A percentile compares a stretch with the other conserved stretches of the same genome.
These are phyloP conservation scores for Furcifer pardalis DNA, from an alignment of 2,797 vertebrate species.

Conservation along the genomic window DNA sequence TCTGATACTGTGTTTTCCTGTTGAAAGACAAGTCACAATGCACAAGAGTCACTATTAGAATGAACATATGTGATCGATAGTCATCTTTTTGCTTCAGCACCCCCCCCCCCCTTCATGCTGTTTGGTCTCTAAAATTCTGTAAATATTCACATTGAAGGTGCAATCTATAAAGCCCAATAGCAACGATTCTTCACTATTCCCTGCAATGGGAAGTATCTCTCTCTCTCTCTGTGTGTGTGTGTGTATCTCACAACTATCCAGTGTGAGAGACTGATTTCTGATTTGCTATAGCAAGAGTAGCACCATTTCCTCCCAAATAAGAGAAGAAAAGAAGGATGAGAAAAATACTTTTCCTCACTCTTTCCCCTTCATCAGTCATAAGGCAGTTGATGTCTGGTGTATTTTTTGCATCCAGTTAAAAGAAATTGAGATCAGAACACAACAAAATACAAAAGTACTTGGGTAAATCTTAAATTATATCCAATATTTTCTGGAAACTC, in stretches of 20 bases:
- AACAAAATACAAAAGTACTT: background rate
- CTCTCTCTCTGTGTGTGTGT: too few relatives aligned
- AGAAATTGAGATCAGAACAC: background rate
- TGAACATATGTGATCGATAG: background rate
- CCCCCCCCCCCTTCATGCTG: background rate
- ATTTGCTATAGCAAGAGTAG: background rate
- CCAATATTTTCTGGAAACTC: slow-evolving; percentile 7
- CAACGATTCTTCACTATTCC: background rate
- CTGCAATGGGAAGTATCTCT: background rate
- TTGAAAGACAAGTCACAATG: background rate
- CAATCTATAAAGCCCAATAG: background rate
- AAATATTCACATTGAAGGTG: background rate
- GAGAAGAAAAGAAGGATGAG: background rate
- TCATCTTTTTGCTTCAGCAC: background rate
- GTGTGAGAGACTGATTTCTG: background rate
- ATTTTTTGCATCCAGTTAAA: background rate
- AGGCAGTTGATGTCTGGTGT: background rate
- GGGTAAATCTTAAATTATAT: background rate
- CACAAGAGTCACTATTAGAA: too few relatives aligned
- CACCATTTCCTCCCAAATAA: background rate
- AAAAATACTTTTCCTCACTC: background rate
- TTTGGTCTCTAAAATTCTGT: background rate
- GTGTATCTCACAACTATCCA: too few relatives aligned
- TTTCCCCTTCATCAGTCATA: background rate
- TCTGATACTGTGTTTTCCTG: background rate